Evolutionary conservation across 2,888 invertebrate genomes (phyloP), one percentile per base, ranked within the genome.

Genomic region (Oconnorella tubifera): DNA sequence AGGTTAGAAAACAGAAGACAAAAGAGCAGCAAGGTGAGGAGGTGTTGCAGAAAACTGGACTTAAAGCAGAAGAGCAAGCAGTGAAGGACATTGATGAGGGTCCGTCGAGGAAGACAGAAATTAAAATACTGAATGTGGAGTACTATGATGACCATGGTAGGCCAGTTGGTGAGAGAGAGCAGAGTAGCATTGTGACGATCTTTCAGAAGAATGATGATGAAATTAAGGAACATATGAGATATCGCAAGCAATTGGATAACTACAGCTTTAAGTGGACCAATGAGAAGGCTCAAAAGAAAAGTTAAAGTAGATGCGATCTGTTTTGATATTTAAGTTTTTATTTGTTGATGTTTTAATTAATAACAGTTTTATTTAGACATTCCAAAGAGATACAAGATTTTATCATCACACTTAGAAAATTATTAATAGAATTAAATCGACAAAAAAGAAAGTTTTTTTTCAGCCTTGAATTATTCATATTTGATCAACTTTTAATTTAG

Each of bases 11-110:
- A 19, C 32, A 40, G 14, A 3, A 32, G 10, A 40, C n/a, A n/a
- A 25, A 25, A 56, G 56, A 56, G 56, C 2, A 56, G 23, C 31
- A 29, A n/a, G 56, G 32, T 6, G 40, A 40, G 14, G 56, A 56
- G 3, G 29, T 31, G 14, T 25, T 25, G 32, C 2, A 28, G n/a
- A 40, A 40, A 40, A 40, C 40, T 40, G 40, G 19, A n/a, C n/a
- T n/a, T n/a, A n/a, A n/a, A n/a, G n/a, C n/a, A n/a, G n/a, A n/a
- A n/a, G 40, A 14, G 40, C 40, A 40, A 19, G 40, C 40, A 10
- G 40, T 19, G 19, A 10, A 19, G 19, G 40, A 40, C 19, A 40
- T 40, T 10, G 19, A 14, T 19, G 40, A 40, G 40, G 40, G 10
- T 40, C 40, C 40, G 40, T 14, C 40, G 40, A 40, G 40, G 19